phyloP scores from a whole-genome alignment of 2,113 vertebrate genomes.

The Brachirus orientalis region DNA sequence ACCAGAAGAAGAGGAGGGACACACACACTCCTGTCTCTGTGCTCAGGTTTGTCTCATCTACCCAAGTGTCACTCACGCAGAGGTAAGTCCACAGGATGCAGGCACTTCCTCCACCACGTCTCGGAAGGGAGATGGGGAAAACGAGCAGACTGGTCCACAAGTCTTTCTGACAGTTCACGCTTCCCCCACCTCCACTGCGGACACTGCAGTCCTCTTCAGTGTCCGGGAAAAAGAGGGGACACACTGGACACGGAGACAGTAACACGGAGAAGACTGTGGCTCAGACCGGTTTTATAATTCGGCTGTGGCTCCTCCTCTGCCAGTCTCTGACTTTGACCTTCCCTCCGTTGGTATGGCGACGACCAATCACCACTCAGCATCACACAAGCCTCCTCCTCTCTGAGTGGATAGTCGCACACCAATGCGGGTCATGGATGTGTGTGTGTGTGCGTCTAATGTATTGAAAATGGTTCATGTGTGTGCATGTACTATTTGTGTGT shows the following conservation, averaged over 20 bases:
- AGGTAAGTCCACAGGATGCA: slow-evolving; percentile 58
- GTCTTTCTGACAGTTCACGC: slow-evolving; percentile 34
- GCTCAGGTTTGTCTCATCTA: slow-evolving; percentile 42
- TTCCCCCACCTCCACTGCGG: slow-evolving; percentile 5
- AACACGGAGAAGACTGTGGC: slow-evolving; percentile 67
- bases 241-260: slow-evolving; percentile 42
- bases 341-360: slow-evolving; percentile 82
- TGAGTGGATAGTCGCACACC: slow-evolving; percentile 57
- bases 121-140: background rate
- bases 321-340: slow-evolving; percentile 50
- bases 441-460: too few relatives aligned
- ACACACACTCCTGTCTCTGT: slow-evolving; percentile 32
- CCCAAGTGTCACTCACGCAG: slow-evolving; percentile 45
- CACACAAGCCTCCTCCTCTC: slow-evolving; percentile 47
- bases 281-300: slow-evolving; percentile 77
- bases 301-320: slow-evolving; percentile 72
- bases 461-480: too few relatives aligned
- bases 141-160: slow-evolving; percentile 7
- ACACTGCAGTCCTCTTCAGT: background rate
- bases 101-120: background rate
- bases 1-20: background rate
- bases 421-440: slow-evolving; percentile 40
- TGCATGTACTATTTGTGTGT: background rate
- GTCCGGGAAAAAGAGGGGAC: slow-evolving; percentile 18
- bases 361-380: slow-evolving; percentile 66